Evolutionary conservation across 2,113 vertebrate genomes (phyloP), one percentile per base, ranked within the genome.

Genomic region (Oreotrochilus melanogaster): DNA sequence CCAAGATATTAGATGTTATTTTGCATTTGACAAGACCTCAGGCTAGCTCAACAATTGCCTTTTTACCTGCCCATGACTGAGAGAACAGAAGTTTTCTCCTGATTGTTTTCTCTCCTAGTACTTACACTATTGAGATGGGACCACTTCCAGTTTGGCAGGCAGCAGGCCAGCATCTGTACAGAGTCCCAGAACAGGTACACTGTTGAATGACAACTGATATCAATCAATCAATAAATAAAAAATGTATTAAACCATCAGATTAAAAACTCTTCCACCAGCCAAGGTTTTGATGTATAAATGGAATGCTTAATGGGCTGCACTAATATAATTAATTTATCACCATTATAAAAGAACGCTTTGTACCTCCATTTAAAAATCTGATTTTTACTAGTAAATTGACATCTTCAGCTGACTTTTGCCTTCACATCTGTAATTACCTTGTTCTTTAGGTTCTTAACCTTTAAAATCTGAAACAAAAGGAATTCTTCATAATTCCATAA

Each of bases 321-420:
- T 76, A 82, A 27, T 53, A 60, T 66, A 79, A 87, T 89, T 78
- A 89, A 89, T 94, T 91, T 89, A 73, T 85, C 47, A 70, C 93
- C 43, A 69, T 95, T 96, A 96, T 31, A 92, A 90, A 96, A 88
- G 81, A 45, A 89, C 53, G 58, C 16, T 93, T 89, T 66, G 50
- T 58, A 94, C 7, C 10, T 76, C 30, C 58, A 76, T 33, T 92
- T 61, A 75, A 66, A 31, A 87, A 54, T 27, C 33, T 82, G 23
- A 66, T 69, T 78, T 95, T 80, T 78, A n/a, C 43, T n/a, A 33
- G 28, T 58, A 83, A 79, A 75, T 75, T 54, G 58, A 61, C 43
- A 50, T 51, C 24, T 93, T 43, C 47, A 75, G 65, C 50, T 90
- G 66, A 66, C 56, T 94, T 88, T 70, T 27, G 6, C 2, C 0